Base-by-base conservation (phyloP, 2,888 invertebrate genomes). In the Rotaria socialis region DNA sequence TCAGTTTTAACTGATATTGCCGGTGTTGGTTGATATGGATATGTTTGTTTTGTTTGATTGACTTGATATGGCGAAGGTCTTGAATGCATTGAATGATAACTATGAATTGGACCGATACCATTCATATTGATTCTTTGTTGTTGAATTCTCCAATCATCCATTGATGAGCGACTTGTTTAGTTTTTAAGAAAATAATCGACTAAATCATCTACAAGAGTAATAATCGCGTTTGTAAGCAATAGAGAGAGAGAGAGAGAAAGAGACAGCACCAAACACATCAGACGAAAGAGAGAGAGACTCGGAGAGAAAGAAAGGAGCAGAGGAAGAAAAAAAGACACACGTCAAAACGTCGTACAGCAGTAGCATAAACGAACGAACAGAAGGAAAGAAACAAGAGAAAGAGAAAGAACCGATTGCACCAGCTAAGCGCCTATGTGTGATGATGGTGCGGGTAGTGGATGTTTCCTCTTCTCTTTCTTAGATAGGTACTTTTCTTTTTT, bases 281-380 rank as follows among this genome's bases (percentile, higher is more conserved):
- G 35, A 67, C 67, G 67, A 67, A 35, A 67, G 67, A 27, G 35
- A 67, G 24, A 24, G 24, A 56, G 50, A 50, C 8, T 7, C 24
- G 7, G 24, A 24, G 56, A 56, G 56, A 56, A 56, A 24, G 24
- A 56, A 24, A 56, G 24, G 60, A 67, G 35, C 55, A 19, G 16
- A 35, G 22, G 27, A 67, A 16, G 52, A 52, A 52, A 67, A 67
- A 67, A 67, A 67, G 67, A 35, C 67, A 67, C 24, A 67, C 67
- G 67, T 67, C 67, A 67, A 67, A 67, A 67, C 67, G 67, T 67
- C 67, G 67, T 67, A 67, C 67, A 67, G 27, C 67, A 67, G 67
- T 41, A 67, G 67, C 19, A 67, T 67, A 67, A 67, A 35, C 67
- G 67, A 67, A 67, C 67, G 35, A 27, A 67, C 67, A 67, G 35